A percentile compares a stretch with the other conserved stretches of the same genome.
phyloP scores from a whole-genome alignment of 2,113 vertebrate species.

The Dascyllus trimaculatus region DNA sequence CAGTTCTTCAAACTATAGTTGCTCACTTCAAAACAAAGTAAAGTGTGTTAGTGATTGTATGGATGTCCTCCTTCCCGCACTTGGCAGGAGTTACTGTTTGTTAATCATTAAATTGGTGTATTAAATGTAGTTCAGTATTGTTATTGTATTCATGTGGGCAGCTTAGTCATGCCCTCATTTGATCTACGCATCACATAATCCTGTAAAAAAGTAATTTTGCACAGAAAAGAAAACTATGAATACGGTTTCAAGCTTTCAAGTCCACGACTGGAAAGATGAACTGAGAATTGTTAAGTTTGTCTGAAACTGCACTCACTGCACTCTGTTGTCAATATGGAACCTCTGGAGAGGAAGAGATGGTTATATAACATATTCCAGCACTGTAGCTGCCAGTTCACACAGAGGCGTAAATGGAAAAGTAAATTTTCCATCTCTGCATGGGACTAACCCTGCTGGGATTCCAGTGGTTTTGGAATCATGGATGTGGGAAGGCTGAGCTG shows the following conservation, averaged over 20 bases:
- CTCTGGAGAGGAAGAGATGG: not conserved
- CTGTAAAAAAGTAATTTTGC: not conserved
- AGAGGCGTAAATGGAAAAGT: slow-evolving; percentile 54
- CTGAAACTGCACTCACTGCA: not conserved
- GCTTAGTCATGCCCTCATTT: not conserved
- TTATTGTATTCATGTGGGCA: slow-evolving; percentile 1
- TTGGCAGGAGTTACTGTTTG: slow-evolving; percentile 1
- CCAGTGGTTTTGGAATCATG: slow-evolving; percentile 47
- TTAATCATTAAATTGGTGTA: slow-evolving; percentile 13
- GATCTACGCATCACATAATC: not conserved
- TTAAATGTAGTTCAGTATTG: not conserved
- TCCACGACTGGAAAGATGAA: not conserved
- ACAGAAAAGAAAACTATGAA: not conserved
- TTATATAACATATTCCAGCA: slow-evolving; percentile 52
- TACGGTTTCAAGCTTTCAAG: not conserved
- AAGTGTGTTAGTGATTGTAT: slow-evolving; percentile 7
- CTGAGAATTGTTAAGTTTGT: slow-evolving; percentile 13
- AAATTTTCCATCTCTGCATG: slow-evolving; percentile 41
- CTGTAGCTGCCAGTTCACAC: slow-evolving; percentile 29
- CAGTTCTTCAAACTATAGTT: slow-evolving; percentile 12
- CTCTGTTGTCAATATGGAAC: not conserved
- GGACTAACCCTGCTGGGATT: slow-evolving; percentile 49
- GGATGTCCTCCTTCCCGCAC: not conserved
- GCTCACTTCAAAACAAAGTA: slow-evolving; percentile 28
- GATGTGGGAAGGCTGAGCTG: slow-evolving; percentile 34